Base-by-base conservation (phyloP, 2,888 invertebrate genomes). In the Eupithecia vulgata region DNA sequence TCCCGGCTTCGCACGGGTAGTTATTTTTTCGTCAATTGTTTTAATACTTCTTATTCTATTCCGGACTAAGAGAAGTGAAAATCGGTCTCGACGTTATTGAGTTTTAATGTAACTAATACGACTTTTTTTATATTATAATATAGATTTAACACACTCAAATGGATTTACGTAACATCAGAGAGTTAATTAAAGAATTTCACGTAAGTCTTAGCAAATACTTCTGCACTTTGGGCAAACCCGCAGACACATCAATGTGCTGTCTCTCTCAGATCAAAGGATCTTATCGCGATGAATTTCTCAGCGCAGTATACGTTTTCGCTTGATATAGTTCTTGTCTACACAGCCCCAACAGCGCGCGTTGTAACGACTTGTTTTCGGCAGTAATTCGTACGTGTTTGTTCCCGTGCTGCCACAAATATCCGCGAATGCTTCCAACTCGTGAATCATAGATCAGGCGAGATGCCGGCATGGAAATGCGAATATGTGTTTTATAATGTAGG, bases 281-380 rank as follows among this genome's bases (percentile, higher is more conserved):
- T 45, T 21, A 48, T 52, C 21, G 21, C 12, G 21, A 52, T 17
- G 1, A 52, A 52, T 12, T 52, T 48, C 8, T 0, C 4, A 21
- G 21, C n/a, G 1, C 21, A 6, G 30, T 61, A 17, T 25, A 57
- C 21, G 6, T 17, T 40, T 57, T 25, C 48, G 52, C 40, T 48
- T 25, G n/a, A 13, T 66, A n/a, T 13, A 40, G 3, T 64, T 37
- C 45, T 67, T 70, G 62, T 73, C 70, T 64, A 42, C 8, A 37
- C 4, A 13, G 6, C 25, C 48, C 21, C 72, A 70, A 73, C 76
- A 65, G 69, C n/a, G n/a, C n/a, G n/a, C 65, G 42, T 21, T 45
- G 48, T 66, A 73, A 73, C 66, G 70, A 74, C 73, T 76, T 75
- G 75, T 75, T 76, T 78, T 76, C 67, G 69, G 57, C 25, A 57